These are phyloP conservation scores for mouse (Mus musculus) DNA, from an alignment of 2,113 vertebrate genomes.

Conservation along the genomic window GRCm39 chr11:21615001-21615500, in stretches of 20 bases:
- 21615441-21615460: constrained; percentile 33
- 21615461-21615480: constrained; percentile 32
- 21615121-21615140: constrained; percentile 55
- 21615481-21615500: constrained; percentile 60
- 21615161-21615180: constrained; percentile 46
- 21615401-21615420: constrained; percentile 5
- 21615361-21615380: background rate
- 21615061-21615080: background rate
- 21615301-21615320: background rate
- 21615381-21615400: constrained; percentile 1
- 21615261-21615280: constrained; percentile 33
- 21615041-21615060: constrained; percentile 49
- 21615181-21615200: constrained; percentile 34
- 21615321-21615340: constrained; percentile 26
- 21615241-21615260: constrained; percentile 39
- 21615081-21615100: constrained; percentile 38
- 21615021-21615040: constrained; percentile 12
- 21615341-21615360: constrained; percentile 45
- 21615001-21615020: constrained; percentile 45
- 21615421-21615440: constrained; percentile 40
- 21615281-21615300: background rate
- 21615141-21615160: constrained; percentile 19
- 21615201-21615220: constrained; percentile 49
- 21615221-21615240: background rate
- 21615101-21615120: constrained; percentile 32